Percentiles rank a stretch among this genome's conserved stretches.
These are phyloP conservation scores for Sebastes alutus DNA, from an alignment of 2,797 vertebrate genomes.

Conservation along the genomic window DNA sequence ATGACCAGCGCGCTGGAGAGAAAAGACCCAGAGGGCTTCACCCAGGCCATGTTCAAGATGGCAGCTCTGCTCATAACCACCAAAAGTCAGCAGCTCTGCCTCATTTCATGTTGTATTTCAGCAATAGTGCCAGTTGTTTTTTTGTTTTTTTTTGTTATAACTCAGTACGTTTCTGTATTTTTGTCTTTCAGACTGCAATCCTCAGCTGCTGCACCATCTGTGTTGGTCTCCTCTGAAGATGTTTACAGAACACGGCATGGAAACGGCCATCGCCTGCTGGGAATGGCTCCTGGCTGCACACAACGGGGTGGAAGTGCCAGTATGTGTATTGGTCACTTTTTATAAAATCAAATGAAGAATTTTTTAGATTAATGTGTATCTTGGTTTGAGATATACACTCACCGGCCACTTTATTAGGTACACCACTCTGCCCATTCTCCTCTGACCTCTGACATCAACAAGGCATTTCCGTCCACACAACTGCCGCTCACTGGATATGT, in stretches of 20 bases:
- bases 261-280: conserved; percentile 97
- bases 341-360: background rate
- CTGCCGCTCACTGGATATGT: too few species aligned
- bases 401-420: too few species aligned
- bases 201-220: conserved; percentile 93
- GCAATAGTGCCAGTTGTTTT: background rate
- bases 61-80: conserved; percentile 93
- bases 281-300: conserved; percentile 97
- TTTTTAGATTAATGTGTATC: background rate
- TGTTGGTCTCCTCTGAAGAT: conserved; percentile 96
- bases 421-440: too few species aligned
- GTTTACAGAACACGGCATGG: conserved; percentile 96
- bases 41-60: conserved; percentile 96
- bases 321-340: conserved; percentile 63
- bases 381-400: background rate
- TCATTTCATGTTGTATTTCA: background rate
- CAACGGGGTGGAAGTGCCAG: conserved; percentile 94
- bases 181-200: conserved; percentile 87
- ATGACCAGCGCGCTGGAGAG: conserved; percentile 87
- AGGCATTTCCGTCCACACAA: too few species aligned
- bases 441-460: too few species aligned
- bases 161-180: background rate
- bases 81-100: conserved; percentile 81
- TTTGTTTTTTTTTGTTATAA: background rate
- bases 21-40: conserved; percentile 87